Conservation (phyloP, 2,888 invertebrate genomes). For the Hymenopus coronatus region DNA sequence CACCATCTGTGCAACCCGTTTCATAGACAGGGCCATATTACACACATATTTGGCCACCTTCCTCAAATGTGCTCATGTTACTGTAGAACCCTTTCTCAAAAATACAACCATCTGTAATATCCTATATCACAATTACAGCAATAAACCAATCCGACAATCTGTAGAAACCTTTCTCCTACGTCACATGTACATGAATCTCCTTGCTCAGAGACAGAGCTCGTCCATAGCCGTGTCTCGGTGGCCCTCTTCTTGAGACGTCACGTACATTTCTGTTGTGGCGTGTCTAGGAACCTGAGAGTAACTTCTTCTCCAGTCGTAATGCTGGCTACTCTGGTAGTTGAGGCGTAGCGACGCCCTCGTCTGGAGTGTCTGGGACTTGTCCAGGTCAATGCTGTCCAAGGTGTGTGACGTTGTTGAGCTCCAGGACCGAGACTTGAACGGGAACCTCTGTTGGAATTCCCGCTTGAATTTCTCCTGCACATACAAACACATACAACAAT, state of each 20-base stretch:
- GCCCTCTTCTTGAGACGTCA: slow-evolving; percentile 24
- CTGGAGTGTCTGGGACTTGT: slow-evolving; percentile 39
- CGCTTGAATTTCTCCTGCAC: slow-evolving; percentile 75
- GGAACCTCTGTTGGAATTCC: slow-evolving; percentile 70
- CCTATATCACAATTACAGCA: too few relatives aligned
- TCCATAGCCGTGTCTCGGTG: background rate
- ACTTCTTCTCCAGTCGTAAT: slow-evolving; percentile 32
- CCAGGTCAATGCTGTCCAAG: slow-evolving; percentile 41
- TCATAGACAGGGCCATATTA: too few relatives aligned
- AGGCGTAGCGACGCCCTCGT: slow-evolving; percentile 19
- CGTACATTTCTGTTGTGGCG: slow-evolving; percentile 33
- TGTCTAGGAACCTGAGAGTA: slow-evolving; percentile 27
- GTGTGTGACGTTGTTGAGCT: slow-evolving; percentile 37
- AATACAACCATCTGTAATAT: too few relatives aligned
- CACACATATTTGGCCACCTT: too few relatives aligned
- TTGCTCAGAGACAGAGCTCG: slow-evolving; percentile 14
- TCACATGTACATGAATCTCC: too few relatives aligned
- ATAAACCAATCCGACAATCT: too few relatives aligned
- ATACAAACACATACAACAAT: slow-evolving; percentile 28
- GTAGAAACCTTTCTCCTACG: too few relatives aligned
- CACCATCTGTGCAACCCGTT: too few relatives aligned
- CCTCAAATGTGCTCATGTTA: too few relatives aligned
- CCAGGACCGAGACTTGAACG: slow-evolving; percentile 50
- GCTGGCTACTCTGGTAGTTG: slow-evolving; percentile 20
- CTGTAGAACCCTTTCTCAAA: too few relatives aligned